These are phyloP conservation scores for Haliclystus octoradiatus DNA, from an alignment of 30 jellyfish, hydroid and myxozoan species.

Conservation along the genomic window DNA sequence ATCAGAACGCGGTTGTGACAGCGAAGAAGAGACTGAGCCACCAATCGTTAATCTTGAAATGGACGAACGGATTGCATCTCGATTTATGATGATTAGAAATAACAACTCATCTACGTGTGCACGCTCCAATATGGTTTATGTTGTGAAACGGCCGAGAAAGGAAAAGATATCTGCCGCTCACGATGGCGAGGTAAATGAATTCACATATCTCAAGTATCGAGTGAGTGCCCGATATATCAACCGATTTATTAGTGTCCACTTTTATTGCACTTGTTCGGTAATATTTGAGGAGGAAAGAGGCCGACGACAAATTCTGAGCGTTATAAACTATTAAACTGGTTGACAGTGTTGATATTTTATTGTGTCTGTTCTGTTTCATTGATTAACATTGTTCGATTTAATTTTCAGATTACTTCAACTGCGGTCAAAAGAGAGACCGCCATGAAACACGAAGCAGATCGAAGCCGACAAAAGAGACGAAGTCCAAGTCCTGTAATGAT, in stretches of 20 bases:
- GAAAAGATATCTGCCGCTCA: conserved; percentile 10
- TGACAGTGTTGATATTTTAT: too few relatives aligned
- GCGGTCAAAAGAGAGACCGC: background rate
- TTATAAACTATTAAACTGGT: too few relatives aligned
- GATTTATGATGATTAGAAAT: conserved; percentile 40
- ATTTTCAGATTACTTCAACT: background rate
- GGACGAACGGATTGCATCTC: conserved; percentile 30
- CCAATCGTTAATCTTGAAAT: conserved; percentile 57
- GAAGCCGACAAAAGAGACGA: background rate
- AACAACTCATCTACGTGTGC: conserved; percentile 77
- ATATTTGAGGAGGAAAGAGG: too few relatives aligned
- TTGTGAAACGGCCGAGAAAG: conserved; percentile 57
- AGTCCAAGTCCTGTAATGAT: conserved; percentile 39
- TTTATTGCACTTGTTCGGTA: background rate
- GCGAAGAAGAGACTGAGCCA: conserved; percentile 30
- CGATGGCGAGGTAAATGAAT: conserved; percentile 9
- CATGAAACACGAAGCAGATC: conserved; percentile 9
- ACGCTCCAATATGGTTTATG: conserved; percentile 62
- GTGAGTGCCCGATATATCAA: background rate
- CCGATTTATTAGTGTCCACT: background rate
- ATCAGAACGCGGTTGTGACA: background rate
- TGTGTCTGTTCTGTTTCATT: too few relatives aligned
- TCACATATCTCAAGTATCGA: background rate
- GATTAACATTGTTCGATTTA: too few relatives aligned
- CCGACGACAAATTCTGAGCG: too few relatives aligned